phyloP scores from a whole-genome alignment of 2,113 vertebrate genomes.

The Todiramphus saurophagus region DNA sequence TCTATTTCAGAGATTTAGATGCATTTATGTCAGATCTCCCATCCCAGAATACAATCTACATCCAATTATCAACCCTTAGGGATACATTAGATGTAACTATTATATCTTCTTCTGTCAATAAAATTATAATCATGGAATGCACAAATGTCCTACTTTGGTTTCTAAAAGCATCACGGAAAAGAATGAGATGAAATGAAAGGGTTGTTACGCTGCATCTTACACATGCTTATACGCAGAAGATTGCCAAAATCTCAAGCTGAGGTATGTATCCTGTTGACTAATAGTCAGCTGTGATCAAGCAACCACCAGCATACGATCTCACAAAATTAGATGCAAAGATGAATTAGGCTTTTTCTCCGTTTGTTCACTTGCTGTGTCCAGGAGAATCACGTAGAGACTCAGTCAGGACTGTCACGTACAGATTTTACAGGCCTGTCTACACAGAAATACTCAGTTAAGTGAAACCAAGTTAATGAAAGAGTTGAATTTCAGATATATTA shows the following conservation, averaged over 20 bases:
- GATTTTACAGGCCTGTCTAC: background rate
- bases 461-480: conserved; percentile 2
- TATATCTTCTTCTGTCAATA: conserved; percentile 75
- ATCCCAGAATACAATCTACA: conserved; percentile 32
- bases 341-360: background rate
- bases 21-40: conserved; percentile 53
- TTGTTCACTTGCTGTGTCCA: background rate
- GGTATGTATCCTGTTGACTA: background rate
- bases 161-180: conserved; percentile 53
- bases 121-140: conserved; percentile 67
- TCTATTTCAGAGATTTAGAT: conserved; percentile 65
- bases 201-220: conserved; percentile 34
- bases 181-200: conserved; percentile 53
- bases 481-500: conserved; percentile 5
- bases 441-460: background rate
- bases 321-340: background rate
- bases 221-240: conserved; percentile 4
- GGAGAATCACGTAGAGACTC: background rate
- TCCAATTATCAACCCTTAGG: conserved; percentile 57
- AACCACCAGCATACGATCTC: background rate
- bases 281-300: background rate
- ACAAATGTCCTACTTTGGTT: conserved; percentile 64
- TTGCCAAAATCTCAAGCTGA: conserved; percentile 19
- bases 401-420: background rate
- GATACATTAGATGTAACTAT: conserved; percentile 66